Evolutionary conservation across 2,888 invertebrate genomes (phyloP).

Genomic region (Thyatira batis): DNA sequence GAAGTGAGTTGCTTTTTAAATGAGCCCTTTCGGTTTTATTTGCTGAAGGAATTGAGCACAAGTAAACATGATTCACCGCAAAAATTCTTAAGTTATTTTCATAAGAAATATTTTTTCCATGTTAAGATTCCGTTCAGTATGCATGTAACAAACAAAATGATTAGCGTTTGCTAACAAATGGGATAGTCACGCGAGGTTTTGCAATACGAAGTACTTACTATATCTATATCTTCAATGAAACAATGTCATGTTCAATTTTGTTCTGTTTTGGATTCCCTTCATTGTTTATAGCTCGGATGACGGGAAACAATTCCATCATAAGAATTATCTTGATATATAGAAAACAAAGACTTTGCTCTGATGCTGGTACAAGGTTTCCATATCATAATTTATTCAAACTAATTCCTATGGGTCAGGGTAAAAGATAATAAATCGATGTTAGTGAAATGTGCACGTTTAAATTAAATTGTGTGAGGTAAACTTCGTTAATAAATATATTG

Average conservation of each 20-base stretch:
- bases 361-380: background rate
- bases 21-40: background rate
- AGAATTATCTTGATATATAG: background rate
- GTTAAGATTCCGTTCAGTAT: constrained; percentile 26
- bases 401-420: background rate
- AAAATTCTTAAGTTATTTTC: background rate
- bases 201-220: constrained; percentile 31
- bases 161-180: constrained; percentile 59
- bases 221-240: constrained; percentile 30
- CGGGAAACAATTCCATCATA: constrained; percentile 2
- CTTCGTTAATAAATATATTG: too few relatives aligned
- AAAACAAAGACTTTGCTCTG: background rate
- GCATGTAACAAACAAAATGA: constrained; percentile 56
- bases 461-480: background rate
- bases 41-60: background rate
- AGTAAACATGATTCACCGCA: constrained; percentile 14
- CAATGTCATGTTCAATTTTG: constrained; percentile 35
- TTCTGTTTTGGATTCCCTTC: constrained; percentile 21
- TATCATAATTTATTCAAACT: background rate
- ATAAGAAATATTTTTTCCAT: constrained; percentile 12
- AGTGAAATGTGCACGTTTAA: background rate
- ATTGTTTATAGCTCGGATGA: background rate
- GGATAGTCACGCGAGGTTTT: constrained; percentile 49
- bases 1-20: background rate
- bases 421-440: background rate